Base-by-base conservation (phyloP, 2,797 vertebrate genomes). In the Hephaestus fuliginosus region DNA sequence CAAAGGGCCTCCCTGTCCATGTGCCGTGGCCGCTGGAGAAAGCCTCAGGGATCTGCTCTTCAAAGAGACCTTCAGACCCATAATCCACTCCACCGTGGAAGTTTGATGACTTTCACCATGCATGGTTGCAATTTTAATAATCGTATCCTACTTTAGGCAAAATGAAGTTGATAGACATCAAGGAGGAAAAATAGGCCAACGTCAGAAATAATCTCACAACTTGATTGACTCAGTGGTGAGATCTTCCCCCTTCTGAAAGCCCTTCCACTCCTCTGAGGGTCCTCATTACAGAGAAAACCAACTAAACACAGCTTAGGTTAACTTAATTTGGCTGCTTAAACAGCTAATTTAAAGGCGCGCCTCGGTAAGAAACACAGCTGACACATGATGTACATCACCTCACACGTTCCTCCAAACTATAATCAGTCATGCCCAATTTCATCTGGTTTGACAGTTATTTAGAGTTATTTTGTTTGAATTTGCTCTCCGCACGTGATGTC, bases 121-220 rank as follows among this genome's bases (percentile, higher is more conserved):
- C 91, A 94, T 95, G 94, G 92, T 94, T 94, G 93, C 92, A 94
- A 93, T 95, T 95, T 94, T 88, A 93, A 94, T 93, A 94, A 95
- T 94, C 88, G 86, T 83, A 91, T 91, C 85, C 92, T 86, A 92
- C 88, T 94, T 93, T 86, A 61, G 80, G 84, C 89, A 89, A 93
- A 93, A 91, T 88, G 83, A 91, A 91, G 84, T 81, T 74, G 79
- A 94, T 90, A 76, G 85, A 91, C 87, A 93, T 93, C 91, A 90
- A 86, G 91, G 89, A 91, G 86, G 81, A 89, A 88, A 92, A 93
- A 84, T 67, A 88, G 81, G 68, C 88, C 61, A 58, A 72, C 87
- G 92, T 94, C 91, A 92, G 90, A 90, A 93, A 88, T 92, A 86
- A 92, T 93, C 84, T 83, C 25, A 69, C 74, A 85, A 85, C 82